Base-by-base conservation (phyloP, 2,113 vertebrate species). In the Casuarius casuarius region DNA sequence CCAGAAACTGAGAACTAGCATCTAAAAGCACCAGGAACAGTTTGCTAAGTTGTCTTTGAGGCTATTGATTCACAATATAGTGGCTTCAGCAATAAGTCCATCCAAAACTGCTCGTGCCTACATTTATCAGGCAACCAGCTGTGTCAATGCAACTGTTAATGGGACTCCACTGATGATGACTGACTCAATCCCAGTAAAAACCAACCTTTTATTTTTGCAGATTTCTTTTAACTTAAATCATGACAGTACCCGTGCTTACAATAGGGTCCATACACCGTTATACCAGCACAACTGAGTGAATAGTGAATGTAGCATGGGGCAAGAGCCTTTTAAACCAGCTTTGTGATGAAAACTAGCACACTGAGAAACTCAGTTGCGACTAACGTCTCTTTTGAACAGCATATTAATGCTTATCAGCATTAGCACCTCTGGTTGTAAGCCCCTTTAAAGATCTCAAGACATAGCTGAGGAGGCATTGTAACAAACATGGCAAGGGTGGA, bases 341-440 rank as follows among this genome's bases (percentile, higher is more conserved):
- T 79, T 92, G 52, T 42, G 48, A 72, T 92, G 28, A 71, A 59
- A 84, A 0, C 74, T 63, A 81, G 15, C 61, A 56, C 21, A 28
- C 28, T 65, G 70, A 79, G 78, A 92, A 87, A 83, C 20, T 90
- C 49, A 54, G 63, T 59, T 93, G 63, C 92, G 94, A 90, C 65
- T 92, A 81, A 83, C 58, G 31, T 44, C 77, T 35, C 38, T 87
- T 91, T 58, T 85, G 84, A 94, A 72, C n/a, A 91, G 38, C 22
- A 12, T 79, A 66, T 73, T 87, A 87, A 87, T 65, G 7, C 28
- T 80, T 68, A 59, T 8, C 18, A 89, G 17, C 12, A 19, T 78
- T 78, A 87, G 25, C 25, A 38, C 38, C 89, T 89, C 33, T 92
- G 72, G 59, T n/a, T 85, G 52, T 40, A 67, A 51, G 12, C 7